Base-by-base conservation (phyloP, 2,888 invertebrate species). In the Scelioninae gen. 2 region DNA sequence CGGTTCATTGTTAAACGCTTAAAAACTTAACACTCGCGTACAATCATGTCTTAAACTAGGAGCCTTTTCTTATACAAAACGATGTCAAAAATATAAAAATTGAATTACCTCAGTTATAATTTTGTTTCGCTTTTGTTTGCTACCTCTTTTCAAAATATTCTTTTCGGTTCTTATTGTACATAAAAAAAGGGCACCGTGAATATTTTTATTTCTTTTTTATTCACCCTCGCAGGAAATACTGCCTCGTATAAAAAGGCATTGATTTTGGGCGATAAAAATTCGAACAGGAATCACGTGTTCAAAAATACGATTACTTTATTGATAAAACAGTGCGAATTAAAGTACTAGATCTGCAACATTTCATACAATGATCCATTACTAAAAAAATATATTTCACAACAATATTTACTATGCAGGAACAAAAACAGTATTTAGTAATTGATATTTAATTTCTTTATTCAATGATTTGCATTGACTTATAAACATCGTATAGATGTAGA, bases 1-100 rank as follows among this genome's bases (percentile, higher is more conserved):
- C 41, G 28, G 9, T 31, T 31, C 7, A 41, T 16, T 37, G 22
- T 35, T 35, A 16, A 33, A 16, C 9, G 33, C 15, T 45, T 22
- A 31, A 19, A 28, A 57, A 58, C 6, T 57, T 45, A 16, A 31
- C 13, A 10, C 15, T 35, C 19, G 25, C 57, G 13, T 6, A 46
- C 41, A 45, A 57, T 28, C 48, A 33, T 41, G 33, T 5, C 60
- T 68, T 60, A 68, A 68, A 52, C 60, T 68, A 58, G 18, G 55
- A 55, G 25, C 35, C 2, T 48, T 13, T 9, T n/a, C 28, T 52
- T 45, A 45, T 60, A 60, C 58, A 68, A 68, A 68, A 68, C 19
- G 48, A 57, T 48, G 60, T 60, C 52, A 68, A 60, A 52, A 68
- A 68, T 68, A 68, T 48, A 35, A 55, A 50, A 67, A 67, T 58